These are phyloP conservation scores for Calliopum simillimum DNA, from an alignment of 2,888 invertebrate species.

Conservation along the genomic window DNA sequence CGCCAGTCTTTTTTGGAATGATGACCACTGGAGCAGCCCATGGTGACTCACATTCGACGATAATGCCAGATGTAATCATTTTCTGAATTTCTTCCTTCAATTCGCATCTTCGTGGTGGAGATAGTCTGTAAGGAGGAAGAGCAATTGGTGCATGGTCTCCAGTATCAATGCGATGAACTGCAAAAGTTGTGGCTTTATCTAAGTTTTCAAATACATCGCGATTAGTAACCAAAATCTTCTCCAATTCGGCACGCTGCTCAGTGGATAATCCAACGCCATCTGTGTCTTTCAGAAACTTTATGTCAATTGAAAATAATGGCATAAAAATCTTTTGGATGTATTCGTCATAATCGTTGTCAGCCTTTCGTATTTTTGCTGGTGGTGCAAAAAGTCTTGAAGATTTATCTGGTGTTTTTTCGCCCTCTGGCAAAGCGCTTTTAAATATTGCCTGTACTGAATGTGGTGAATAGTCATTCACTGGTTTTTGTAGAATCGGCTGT, in stretches of 20 bases:
- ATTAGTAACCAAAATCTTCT: slow-evolving; percentile 19
- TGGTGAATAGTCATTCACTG: slow-evolving; percentile 21
- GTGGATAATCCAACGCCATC: slow-evolving; percentile 29
- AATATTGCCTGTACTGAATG: slow-evolving; percentile 21
- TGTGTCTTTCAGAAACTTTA: slow-evolving; percentile 17
- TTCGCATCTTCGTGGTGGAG: slow-evolving; percentile 43
- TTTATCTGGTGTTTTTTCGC: slow-evolving; percentile 9
- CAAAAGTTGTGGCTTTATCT: slow-evolving; percentile 21
- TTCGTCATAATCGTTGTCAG: slow-evolving; percentile 8
- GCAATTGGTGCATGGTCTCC: slow-evolving; percentile 28
- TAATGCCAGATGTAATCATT: slow-evolving; percentile 54
- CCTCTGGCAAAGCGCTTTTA: not conserved
- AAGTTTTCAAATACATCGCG: slow-evolving; percentile 25
- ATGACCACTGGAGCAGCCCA: slow-evolving; percentile 59
- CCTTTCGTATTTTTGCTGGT: not conserved
- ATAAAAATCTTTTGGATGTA: slow-evolving; percentile 12
- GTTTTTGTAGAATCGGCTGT: too few species aligned
- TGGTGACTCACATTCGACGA: slow-evolving; percentile 60
- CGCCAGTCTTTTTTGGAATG: slow-evolving; percentile 57
- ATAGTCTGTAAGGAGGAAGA: slow-evolving; percentile 43
- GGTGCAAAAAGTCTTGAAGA: slow-evolving; percentile 13
- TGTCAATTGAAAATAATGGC: slow-evolving; percentile 25
- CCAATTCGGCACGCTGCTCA: slow-evolving; percentile 20
- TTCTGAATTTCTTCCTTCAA: slow-evolving; percentile 27
- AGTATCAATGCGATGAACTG: too few species aligned